Evolutionary conservation across 2,888 invertebrate genomes (phyloP).

Genomic region (Meiosimyza platycephala): DNA sequence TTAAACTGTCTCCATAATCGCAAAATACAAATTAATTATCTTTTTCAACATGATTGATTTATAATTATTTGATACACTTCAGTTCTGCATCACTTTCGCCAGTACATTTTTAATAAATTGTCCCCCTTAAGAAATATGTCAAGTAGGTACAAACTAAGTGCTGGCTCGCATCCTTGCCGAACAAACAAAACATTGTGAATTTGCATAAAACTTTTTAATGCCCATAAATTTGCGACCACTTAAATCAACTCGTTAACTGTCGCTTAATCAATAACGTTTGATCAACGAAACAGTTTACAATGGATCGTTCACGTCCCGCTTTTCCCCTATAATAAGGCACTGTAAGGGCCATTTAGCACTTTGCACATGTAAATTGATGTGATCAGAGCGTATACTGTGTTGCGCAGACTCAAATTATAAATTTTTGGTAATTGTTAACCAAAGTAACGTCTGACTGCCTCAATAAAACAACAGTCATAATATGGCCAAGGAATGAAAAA

Average conservation of each 20-base stretch:
- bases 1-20: too few species aligned
- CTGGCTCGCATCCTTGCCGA: constrained; percentile 9
- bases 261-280: constrained; percentile 46
- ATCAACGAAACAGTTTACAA: constrained; percentile 27
- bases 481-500: constrained; percentile 32
- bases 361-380: constrained; percentile 40
- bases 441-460: constrained; percentile 8
- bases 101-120: not conserved
- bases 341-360: constrained; percentile 38
- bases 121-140: constrained; percentile 12
- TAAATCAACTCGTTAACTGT: constrained; percentile 46
- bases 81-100: constrained; percentile 8
- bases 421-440: constrained; percentile 34
- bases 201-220: constrained; percentile 29
- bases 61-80: not conserved
- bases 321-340: not conserved
- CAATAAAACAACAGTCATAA: not conserved
- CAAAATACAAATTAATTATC: too few species aligned
- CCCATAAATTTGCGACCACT: constrained; percentile 42
- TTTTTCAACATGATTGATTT: too few species aligned
- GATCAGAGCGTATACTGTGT: constrained; percentile 24
- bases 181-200: constrained; percentile 17
- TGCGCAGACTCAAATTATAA: constrained; percentile 24
- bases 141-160: constrained; percentile 6
- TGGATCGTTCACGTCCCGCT: not conserved